Evolutionary conservation across 1,140 invertebrate species (phyloP).

Genomic region (Solen grandis): DNA sequence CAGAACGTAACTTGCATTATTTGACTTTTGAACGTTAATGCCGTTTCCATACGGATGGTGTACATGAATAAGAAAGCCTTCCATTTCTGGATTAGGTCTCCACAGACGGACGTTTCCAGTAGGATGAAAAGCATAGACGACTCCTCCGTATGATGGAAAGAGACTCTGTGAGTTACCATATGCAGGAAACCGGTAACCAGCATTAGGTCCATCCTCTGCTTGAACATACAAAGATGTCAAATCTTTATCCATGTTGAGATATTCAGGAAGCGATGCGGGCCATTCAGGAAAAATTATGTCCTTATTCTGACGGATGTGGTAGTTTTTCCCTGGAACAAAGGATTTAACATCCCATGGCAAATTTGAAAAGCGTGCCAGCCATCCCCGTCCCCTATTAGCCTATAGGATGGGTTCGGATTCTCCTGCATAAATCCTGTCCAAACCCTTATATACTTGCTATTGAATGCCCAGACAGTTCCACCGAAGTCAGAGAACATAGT

Average conservation of each 20-base stretch:
- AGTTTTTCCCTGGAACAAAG: too few species aligned
- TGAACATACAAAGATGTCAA: slow-evolving; percentile 26
- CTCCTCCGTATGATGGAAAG: slow-evolving; percentile 5
- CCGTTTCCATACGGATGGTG: slow-evolving; percentile 30
- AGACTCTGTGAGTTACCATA: slow-evolving; percentile 24
- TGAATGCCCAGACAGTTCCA: slow-evolving; percentile 14
- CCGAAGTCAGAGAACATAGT: not conserved
- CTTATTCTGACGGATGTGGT: too few species aligned
- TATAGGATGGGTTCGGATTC: not conserved
- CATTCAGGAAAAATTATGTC: slow-evolving; percentile 20
- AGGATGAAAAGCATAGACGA: slow-evolving; percentile 6
- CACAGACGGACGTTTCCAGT: not conserved
- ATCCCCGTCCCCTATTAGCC: not conserved
- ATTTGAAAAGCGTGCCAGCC: not conserved
- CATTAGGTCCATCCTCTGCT: slow-evolving; percentile 20
- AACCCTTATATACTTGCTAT: not conserved
- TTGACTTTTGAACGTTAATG: slow-evolving; percentile 7
- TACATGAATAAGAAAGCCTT: slow-evolving; percentile 14
- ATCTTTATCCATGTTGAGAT: not conserved
- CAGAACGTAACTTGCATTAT: slow-evolving; percentile 17
- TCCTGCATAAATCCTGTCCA: slow-evolving; percentile 15
- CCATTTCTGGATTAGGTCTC: slow-evolving; percentile 1
- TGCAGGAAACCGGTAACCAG: slow-evolving; percentile 18
- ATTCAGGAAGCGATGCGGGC: not conserved
- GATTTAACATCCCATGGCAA: too few species aligned